phyloP scores from a whole-genome alignment of 2,888 invertebrate species.

The Athalia rosae region DNA sequence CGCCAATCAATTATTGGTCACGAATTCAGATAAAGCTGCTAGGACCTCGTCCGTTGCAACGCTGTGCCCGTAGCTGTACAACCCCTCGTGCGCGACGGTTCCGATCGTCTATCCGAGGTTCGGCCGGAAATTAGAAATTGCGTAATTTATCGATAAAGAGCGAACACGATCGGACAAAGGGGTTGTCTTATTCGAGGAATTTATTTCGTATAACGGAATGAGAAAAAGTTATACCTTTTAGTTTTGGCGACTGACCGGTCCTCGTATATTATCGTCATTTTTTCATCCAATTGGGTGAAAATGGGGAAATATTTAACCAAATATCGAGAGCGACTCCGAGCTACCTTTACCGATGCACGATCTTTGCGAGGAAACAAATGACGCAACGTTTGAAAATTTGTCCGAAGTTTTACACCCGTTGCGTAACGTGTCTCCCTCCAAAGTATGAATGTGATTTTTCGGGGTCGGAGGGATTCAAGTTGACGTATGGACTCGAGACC shows the following conservation, averaged over 20 bases:
- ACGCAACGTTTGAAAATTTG: no score
- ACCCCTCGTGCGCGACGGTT: background rate
- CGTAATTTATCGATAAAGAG: constrained; percentile 52
- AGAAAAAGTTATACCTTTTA: no score
- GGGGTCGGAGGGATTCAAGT: background rate
- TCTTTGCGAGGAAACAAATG: no score
- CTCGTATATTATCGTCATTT: no score
- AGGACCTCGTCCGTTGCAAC: background rate
- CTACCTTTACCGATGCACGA: no score
- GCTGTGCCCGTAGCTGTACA: background rate
- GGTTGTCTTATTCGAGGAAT: background rate
- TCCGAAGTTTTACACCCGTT: no score
- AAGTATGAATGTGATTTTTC: no score
- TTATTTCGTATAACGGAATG: background rate
- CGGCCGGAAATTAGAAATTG: constrained; percentile 58
- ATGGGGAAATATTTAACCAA: no score
- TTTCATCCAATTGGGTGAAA: no score
- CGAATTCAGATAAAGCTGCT: background rate
- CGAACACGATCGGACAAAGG: background rate
- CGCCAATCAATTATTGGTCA: constrained; percentile 36
- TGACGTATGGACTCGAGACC: constrained; percentile 9
- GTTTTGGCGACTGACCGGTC: no score
- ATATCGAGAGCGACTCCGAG: no score
- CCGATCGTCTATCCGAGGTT: constrained; percentile 24
- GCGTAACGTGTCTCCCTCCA: no score